phyloP scores from a whole-genome alignment of 2,797 vertebrate genomes.

The Argyrosomus regius region DNA sequence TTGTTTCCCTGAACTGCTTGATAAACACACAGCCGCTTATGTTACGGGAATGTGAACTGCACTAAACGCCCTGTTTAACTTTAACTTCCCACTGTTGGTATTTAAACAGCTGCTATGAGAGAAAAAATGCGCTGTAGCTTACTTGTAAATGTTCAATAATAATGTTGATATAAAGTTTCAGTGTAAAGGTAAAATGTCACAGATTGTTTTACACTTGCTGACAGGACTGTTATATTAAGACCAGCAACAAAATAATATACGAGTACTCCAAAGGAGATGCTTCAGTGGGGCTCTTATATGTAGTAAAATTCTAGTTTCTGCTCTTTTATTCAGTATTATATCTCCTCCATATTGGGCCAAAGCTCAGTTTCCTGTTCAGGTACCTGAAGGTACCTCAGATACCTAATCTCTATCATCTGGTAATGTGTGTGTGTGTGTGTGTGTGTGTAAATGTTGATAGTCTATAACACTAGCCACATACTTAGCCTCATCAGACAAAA shows the following conservation, averaged over 20 bases:
- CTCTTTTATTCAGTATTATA: not conserved
- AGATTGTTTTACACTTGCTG: slow-evolving; percentile 7
- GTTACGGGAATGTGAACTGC: slow-evolving; percentile 43
- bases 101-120: slow-evolving; percentile 32
- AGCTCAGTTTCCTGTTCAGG: too few species aligned
- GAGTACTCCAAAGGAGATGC: not conserved
- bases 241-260: not conserved
- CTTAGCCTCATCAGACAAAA: too few species aligned
- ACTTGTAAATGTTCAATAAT: slow-evolving; percentile 6
- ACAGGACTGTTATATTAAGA: not conserved
- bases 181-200: not conserved
- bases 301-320: not conserved
- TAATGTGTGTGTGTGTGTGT: too few species aligned
- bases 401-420: too few species aligned
- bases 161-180: slow-evolving; percentile 3
- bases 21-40: slow-evolving; percentile 59
- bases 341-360: not conserved
- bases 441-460: too few species aligned
- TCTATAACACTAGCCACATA: too few species aligned
- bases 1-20: slow-evolving; percentile 41
- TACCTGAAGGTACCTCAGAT: too few species aligned
- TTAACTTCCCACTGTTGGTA: slow-evolving; percentile 21
- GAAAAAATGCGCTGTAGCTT: not conserved
- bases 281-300: not conserved
- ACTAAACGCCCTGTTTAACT: slow-evolving; percentile 42